Evolutionary conservation across 2,888 invertebrate species (phyloP), one percentile per base, ranked within the genome.

Genomic region (Unio pictorum): DNA sequence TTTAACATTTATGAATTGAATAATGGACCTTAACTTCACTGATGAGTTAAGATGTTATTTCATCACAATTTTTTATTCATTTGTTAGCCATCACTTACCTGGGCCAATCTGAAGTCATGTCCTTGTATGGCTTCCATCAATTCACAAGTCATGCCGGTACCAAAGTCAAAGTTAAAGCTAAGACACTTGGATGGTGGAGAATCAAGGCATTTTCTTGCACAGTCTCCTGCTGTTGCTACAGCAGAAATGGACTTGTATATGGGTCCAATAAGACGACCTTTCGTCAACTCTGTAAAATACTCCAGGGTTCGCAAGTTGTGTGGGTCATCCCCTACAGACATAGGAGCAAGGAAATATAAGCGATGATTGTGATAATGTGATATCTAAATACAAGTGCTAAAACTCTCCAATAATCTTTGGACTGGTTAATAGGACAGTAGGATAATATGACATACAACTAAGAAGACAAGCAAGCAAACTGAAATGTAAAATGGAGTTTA

Each of bases 131-230:
- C 79, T 56, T 77, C 80, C 60, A 82, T 54, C 18, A 83, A 67
- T 67, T 83, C 77, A 74, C 83, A 83, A 30, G 62, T 54, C 18
- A 75, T 75, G 26, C 54, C 69, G 6, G 60, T 57, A 18, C 76
- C 71, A 55, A 69, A 74, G 73, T 83, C 75, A 58, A 71, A 83
- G 74, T 83, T 83, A 64, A 83, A 75, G 62, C 81, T 79, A 65
- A 78, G 68, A 63, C 82, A 82, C 58, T 79, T 74, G 18, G 71
- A 61, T 17, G 61, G 68, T 11, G 70, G 70, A 59, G 71, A 61
- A 20, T 64, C 57, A 54, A 72, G 54, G 64, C 82, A 82, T 45
- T 74, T 54, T 57, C 68, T 67, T 17, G 78, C 78, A 69, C 82
- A 82, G n/a, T 67, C 69, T 18, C 72, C 76, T n/a, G 70, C 66